These are phyloP conservation scores for Platalea minor DNA, from an alignment of 2,797 vertebrate genomes.

Conservation along the genomic window DNA sequence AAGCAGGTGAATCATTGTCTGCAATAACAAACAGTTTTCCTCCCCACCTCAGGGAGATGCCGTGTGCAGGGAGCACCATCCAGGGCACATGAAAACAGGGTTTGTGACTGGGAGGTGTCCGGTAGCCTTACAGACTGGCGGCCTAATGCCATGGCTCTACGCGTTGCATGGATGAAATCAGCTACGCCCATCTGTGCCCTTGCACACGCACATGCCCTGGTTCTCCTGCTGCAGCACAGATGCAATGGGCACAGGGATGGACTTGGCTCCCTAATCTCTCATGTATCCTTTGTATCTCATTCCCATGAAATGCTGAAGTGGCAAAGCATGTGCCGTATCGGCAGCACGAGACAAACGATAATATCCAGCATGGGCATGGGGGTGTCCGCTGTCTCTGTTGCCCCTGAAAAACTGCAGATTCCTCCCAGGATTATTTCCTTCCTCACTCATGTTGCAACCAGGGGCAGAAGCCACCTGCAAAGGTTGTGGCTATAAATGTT, in stretches of 20 bases:
- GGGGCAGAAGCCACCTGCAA: neutral
- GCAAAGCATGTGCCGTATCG: neutral
- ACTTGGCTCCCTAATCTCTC: neutral
- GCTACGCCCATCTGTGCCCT: too few relatives aligned
- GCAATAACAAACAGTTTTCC: neutral
- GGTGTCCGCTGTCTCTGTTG: neutral
- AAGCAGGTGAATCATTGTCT: neutral
- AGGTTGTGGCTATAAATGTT: neutral
- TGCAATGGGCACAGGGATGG: neutral
- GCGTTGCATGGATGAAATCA: neutral
- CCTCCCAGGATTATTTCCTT: neutral
- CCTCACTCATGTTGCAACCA: neutral
- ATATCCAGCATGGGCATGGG: neutral
- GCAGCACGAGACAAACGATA: neutral
- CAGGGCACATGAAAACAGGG: neutral
- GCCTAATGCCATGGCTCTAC: neutral
- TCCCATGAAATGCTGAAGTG: neutral
- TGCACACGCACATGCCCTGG: neutral
- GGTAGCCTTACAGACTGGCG: neutral
- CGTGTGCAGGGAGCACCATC: neutral
- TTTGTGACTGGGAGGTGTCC: neutral
- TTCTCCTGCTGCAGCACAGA: neutral
- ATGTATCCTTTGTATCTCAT: neutral
- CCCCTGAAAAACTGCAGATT: neutral
- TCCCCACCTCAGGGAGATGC: neutral